phyloP scores from a whole-genome alignment of 1,140 invertebrate genomes.

The Antheraea mylitta region DNA sequence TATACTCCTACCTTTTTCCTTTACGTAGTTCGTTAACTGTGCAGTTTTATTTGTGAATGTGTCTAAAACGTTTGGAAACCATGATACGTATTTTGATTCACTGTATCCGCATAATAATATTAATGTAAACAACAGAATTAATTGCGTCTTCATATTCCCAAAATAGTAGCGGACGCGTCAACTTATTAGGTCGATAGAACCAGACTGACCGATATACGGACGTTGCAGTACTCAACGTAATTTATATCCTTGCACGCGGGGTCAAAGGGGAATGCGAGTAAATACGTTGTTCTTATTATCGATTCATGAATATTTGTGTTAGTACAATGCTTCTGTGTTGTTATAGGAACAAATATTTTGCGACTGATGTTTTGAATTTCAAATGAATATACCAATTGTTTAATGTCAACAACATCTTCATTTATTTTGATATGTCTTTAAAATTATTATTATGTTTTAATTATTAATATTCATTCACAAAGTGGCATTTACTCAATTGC shows the following conservation, averaged over 20 bases:
- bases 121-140: conserved; percentile 41
- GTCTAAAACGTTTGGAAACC: conserved; percentile 53
- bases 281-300: conserved; percentile 4
- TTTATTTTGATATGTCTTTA: too few relatives aligned
- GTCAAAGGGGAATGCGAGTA: conserved; percentile 48
- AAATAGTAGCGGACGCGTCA: neutral
- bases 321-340: too few relatives aligned
- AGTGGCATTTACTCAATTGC: too few relatives aligned
- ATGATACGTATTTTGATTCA: conserved; percentile 43
- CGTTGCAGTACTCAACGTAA: neutral
- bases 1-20: conserved; percentile 52
- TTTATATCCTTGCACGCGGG: conserved; percentile 15
- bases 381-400: too few relatives aligned
- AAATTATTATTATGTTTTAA: too few relatives aligned
- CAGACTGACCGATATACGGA: conserved; percentile 10
- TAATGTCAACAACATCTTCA: too few relatives aligned
- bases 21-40: conserved; percentile 52
- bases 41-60: conserved; percentile 51
- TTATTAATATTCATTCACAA: too few relatives aligned
- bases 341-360: too few relatives aligned
- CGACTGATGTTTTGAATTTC: too few relatives aligned
- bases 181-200: conserved; percentile 30
- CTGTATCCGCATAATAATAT: conserved; percentile 38
- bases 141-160: conserved; percentile 43
- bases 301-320: neutral